Conservation (phyloP, 1,140 invertebrate species). For the Thaumatotibia leucotreta region DNA sequence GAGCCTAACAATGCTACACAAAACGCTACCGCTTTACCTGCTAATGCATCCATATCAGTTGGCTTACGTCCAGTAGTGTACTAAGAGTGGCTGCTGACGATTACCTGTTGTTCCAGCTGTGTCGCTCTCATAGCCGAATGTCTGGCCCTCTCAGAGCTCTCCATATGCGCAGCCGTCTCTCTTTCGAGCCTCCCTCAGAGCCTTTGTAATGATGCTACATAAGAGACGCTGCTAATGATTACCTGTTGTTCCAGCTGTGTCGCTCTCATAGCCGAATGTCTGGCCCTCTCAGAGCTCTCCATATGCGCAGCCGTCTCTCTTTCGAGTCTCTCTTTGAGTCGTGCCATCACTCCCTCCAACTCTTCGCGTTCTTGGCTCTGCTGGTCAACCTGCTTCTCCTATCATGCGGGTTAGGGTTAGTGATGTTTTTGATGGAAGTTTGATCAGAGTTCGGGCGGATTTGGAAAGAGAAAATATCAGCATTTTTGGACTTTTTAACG, state of each 20-base stretch:
- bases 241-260: constrained; percentile 85
- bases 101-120: too few species aligned
- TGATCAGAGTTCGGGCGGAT: background rate
- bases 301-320: constrained; percentile 92
- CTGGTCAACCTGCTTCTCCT: constrained; percentile 93
- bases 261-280: constrained; percentile 85
- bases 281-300: constrained; percentile 88
- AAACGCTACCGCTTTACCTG: too few species aligned
- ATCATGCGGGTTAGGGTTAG: constrained; percentile 29
- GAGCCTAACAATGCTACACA: too few species aligned
- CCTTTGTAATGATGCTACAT: too few species aligned
- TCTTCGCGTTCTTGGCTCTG: constrained; percentile 95
- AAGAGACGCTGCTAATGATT: too few species aligned
- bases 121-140: constrained; percentile 86
- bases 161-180: constrained; percentile 90
- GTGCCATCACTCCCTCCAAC: constrained; percentile 87
- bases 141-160: constrained; percentile 87
- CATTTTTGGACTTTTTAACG: too few species aligned
- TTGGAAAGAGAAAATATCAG: background rate
- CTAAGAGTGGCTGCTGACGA: too few species aligned
- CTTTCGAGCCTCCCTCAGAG: constrained; percentile 94
- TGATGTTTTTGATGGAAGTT: constrained; percentile 15
- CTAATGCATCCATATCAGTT: too few species aligned
- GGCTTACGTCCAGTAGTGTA: too few species aligned
- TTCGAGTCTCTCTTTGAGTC: constrained; percentile 93